These are phyloP conservation scores for Lithophane socia DNA, from an alignment of 2,888 invertebrate species.

Conservation along the genomic window DNA sequence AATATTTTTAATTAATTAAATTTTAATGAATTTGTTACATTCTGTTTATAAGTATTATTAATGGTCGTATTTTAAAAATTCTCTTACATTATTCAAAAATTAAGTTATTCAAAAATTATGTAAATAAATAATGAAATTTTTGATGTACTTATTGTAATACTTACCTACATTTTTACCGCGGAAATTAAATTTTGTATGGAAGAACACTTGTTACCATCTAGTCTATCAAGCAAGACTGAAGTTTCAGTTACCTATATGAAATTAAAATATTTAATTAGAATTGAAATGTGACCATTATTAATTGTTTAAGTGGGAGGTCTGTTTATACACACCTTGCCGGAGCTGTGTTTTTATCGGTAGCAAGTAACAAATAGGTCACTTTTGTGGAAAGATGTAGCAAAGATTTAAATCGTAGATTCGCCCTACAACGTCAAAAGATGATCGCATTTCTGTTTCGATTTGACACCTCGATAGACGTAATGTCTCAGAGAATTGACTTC, in stretches of 20 bases:
- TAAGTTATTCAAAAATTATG: neutral
- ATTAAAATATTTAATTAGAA: neutral
- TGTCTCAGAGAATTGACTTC: too few relatives aligned
- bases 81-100: too few relatives aligned
- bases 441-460: too few relatives aligned
- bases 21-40: neutral
- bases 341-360: neutral
- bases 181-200: neutral
- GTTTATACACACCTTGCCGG: neutral
- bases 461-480: too few relatives aligned
- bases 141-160: neutral
- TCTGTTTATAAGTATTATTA: neutral
- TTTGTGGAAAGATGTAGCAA: neutral
- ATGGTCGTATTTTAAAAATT: neutral
- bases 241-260: neutral
- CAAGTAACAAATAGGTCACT: neutral
- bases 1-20: neutral
- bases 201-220: neutral
- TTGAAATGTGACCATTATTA: neutral
- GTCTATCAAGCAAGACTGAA: neutral
- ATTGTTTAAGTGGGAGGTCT: neutral
- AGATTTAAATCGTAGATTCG: neutral
- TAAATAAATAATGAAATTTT: neutral
- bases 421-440: too few relatives aligned
- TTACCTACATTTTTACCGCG: neutral